Conservation (phyloP, 1,140 invertebrate genomes). For the Mizuhopecten yessoensis region DNA sequence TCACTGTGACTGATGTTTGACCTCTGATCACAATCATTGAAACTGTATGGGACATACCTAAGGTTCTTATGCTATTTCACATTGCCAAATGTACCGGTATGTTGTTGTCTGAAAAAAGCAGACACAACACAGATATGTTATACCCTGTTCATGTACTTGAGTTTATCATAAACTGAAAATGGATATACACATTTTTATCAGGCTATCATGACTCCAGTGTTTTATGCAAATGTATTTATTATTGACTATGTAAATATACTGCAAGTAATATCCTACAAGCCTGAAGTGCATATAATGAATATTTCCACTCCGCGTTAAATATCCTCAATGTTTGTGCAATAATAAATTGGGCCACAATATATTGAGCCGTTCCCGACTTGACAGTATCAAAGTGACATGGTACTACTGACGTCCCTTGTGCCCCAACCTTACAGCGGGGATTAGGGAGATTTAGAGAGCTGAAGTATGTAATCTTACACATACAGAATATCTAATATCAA, state of each 20-base stretch:
- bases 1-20: too few relatives aligned
- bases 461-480: slow-evolving; percentile 34
- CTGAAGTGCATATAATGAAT: neutral
- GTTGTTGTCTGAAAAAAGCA: too few relatives aligned
- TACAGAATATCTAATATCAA: slow-evolving; percentile 3
- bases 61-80: too few relatives aligned
- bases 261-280: neutral
- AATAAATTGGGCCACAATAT: neutral
- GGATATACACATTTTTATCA: too few relatives aligned
- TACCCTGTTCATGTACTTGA: too few relatives aligned
- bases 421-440: slow-evolving; percentile 1
- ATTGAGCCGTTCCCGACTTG: neutral
- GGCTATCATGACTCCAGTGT: too few relatives aligned
- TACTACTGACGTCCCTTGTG: neutral
- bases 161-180: too few relatives aligned
- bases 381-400: neutral
- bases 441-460: neutral
- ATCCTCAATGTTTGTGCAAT: neutral
- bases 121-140: too few relatives aligned
- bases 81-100: too few relatives aligned
- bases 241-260: neutral
- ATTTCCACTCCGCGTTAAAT: neutral
- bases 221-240: neutral
- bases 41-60: too few relatives aligned
- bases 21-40: too few relatives aligned